Evolutionary conservation across 2,113 vertebrate species (phyloP).

Genomic region (Riparia riparia): DNA sequence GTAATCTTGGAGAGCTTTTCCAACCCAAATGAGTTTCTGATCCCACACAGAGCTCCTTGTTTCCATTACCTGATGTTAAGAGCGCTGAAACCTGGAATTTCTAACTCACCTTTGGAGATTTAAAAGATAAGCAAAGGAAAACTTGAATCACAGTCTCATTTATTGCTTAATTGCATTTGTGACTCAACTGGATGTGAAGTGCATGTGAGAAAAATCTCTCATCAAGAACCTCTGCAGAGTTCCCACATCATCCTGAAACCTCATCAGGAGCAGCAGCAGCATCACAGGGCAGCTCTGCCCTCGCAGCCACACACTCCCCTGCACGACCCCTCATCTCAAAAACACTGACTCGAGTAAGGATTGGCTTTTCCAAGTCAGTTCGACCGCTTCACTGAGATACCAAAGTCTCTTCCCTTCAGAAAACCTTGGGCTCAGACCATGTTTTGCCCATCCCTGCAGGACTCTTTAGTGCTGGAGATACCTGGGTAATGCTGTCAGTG

Average conservation of each 20-base stretch:
- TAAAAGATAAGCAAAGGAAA: constrained; percentile 1
- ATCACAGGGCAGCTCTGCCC: background rate
- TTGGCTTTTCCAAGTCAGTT: background rate
- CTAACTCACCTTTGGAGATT: constrained; percentile 1
- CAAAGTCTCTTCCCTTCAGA: background rate
- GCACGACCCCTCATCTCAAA: fast-evolving
- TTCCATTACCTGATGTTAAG: background rate
- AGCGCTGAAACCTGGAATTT: background rate
- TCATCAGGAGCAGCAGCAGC: background rate
- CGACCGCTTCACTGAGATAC: background rate
- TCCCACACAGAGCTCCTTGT: background rate
- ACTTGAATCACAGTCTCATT: constrained; percentile 14
- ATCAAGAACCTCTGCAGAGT: background rate
- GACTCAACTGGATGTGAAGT: constrained; percentile 15
- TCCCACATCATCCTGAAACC: background rate
- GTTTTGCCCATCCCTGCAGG: background rate
- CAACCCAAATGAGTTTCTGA: background rate
- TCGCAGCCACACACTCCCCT: background rate
- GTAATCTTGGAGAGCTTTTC: background rate
- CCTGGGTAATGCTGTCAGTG: background rate
- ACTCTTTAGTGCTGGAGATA: fast-evolving
- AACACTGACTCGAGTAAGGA: fast-evolving
- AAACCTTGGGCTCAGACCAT: background rate
- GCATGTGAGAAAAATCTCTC: background rate
- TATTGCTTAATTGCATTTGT: constrained; percentile 21